Conservation (phyloP, 2,888 invertebrate genomes). For the Watsonalla cultraria region DNA sequence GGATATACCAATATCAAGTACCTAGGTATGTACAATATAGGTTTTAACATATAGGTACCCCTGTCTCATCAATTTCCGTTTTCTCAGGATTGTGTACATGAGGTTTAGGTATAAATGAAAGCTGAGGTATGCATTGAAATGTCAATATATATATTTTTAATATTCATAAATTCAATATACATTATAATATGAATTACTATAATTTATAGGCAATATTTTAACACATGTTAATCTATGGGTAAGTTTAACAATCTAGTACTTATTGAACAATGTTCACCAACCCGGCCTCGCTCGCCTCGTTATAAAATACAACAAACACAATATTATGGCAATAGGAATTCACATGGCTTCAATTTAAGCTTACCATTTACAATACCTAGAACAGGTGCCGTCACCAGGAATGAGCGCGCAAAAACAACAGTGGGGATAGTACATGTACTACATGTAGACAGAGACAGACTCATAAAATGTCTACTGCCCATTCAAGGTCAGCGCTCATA, state of each 20-base stretch:
- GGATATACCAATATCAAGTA: no score
- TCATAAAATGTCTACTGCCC: slow-evolving; percentile 33
- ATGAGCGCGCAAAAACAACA: no score
- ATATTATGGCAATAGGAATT: slow-evolving; percentile 73
- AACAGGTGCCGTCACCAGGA: no score
- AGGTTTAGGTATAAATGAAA: slow-evolving; percentile 11
- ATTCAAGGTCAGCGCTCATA: no score
- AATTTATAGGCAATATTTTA: slow-evolving; percentile 79
- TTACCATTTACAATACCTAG: slow-evolving; percentile 29
- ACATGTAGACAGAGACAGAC: slow-evolving; percentile 24
- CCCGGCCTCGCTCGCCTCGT: slow-evolving; percentile 19
- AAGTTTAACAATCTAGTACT: slow-evolving; percentile 76
- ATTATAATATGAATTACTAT: slow-evolving; percentile 79
- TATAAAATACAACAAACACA: slow-evolving; percentile 58
- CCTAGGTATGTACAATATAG: no score
- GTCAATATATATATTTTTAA: slow-evolving; percentile 78
- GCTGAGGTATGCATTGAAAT: slow-evolving; percentile 53
- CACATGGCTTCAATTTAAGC: slow-evolving; percentile 54
- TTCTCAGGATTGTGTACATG: neutral
- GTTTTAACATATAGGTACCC: no score
- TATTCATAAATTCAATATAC: slow-evolving; percentile 79
- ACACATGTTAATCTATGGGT: slow-evolving; percentile 78
- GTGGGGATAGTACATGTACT: no score
- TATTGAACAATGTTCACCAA: slow-evolving; percentile 62
- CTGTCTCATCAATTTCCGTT: no score